Conservation (phyloP, 2,113 vertebrate species). For the Bufo bufo region DNA sequence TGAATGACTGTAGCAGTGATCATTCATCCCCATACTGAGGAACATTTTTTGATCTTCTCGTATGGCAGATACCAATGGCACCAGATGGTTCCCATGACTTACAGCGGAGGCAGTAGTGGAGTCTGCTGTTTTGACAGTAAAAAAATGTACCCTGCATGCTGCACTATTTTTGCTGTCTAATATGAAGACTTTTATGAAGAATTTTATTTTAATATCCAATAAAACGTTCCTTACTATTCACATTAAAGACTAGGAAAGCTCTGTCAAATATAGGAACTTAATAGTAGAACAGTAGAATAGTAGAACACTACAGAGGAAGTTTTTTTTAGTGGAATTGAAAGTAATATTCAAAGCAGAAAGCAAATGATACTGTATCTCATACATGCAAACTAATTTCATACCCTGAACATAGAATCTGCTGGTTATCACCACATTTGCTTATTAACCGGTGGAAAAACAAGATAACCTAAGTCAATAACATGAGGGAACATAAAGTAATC, state of each 20-base stretch:
- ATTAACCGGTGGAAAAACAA: constrained; percentile 14
- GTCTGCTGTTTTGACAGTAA: no score
- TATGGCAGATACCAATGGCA: no score
- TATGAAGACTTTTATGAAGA: no score
- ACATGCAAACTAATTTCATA: neutral
- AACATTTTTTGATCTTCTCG: no score
- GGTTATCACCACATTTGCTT: constrained; percentile 22
- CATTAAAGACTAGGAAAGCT: neutral
- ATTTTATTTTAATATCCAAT: neutral
- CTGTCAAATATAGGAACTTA: neutral
- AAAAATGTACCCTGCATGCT: no score
- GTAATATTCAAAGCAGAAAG: neutral
- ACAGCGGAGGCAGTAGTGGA: no score
- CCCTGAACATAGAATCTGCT: neutral
- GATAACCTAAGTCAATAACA: constrained; percentile 13
- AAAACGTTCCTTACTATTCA: neutral
- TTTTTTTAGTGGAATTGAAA: neutral
- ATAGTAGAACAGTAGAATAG: neutral
- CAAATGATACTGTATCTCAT: neutral
- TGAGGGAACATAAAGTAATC: neutral
- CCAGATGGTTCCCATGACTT: no score
- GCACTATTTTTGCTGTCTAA: no score
- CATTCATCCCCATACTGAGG: no score
- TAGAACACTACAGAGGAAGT: neutral
- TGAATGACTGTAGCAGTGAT: no score